Evolutionary conservation across 2,797 vertebrate genomes (phyloP).

Genomic region (Betta splendens): DNA sequence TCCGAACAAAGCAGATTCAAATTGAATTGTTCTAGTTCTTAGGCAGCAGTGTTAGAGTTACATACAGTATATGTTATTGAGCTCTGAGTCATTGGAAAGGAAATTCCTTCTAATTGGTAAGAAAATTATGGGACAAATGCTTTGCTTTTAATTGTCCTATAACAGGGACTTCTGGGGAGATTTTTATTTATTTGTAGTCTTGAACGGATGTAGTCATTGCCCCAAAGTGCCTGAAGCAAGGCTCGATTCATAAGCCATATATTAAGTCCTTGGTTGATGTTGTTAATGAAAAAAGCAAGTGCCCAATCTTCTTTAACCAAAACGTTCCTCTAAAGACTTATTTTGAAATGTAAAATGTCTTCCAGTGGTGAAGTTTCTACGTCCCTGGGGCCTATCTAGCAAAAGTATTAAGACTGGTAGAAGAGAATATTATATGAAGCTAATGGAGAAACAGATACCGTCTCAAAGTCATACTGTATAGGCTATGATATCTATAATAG

Average conservation of each 20-base stretch:
- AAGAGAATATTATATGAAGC: conserved; percentile 36
- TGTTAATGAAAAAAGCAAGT: conserved; percentile 18
- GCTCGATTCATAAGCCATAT: conserved; percentile 34
- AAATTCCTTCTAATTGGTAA: no score
- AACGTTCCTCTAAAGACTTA: conserved; percentile 16
- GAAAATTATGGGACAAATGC: conserved; percentile 36
- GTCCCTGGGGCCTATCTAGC: conserved; percentile 22
- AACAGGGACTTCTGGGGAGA: conserved; percentile 20
- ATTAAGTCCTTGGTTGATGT: conserved; percentile 25
- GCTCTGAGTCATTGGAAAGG: no score
- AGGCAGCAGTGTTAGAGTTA: no score
- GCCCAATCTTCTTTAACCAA: background rate
- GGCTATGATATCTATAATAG: conserved; percentile 49
- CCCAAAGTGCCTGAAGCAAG: conserved; percentile 39
- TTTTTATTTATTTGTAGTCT: conserved; percentile 19
- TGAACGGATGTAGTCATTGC: conserved; percentile 20
- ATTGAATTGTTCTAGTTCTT: no score
- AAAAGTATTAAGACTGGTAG: conserved; percentile 22
- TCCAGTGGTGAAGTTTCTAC: conserved; percentile 23
- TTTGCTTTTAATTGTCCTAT: conserved; percentile 56
- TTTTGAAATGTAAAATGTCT: conserved; percentile 22
- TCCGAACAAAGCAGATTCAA: no score
- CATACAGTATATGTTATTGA: no score
- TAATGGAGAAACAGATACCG: conserved; percentile 45
- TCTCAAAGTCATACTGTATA: conserved; percentile 68